These are phyloP conservation scores for Dicyrtomina minuta DNA, from an alignment of 2,888 invertebrate genomes.

Conservation along the genomic window DNA sequence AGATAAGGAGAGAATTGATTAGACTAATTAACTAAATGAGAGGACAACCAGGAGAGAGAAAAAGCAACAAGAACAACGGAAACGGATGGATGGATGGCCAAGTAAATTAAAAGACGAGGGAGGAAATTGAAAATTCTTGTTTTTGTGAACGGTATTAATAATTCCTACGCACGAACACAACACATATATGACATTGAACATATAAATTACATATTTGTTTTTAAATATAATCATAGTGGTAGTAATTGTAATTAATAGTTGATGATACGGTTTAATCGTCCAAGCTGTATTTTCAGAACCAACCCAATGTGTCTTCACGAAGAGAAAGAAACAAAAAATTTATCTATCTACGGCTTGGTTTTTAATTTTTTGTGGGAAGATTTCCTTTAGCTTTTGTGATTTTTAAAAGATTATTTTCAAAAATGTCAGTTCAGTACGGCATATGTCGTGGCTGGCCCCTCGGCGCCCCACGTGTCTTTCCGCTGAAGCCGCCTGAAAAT, in stretches of 20 bases:
- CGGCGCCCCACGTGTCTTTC: constrained; percentile 52
- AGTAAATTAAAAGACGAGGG: constrained; percentile 17
- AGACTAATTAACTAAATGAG: background rate
- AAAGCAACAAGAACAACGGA: constrained; percentile 3
- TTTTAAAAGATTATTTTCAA: constrained; percentile 28
- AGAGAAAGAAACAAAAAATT: constrained; percentile 21
- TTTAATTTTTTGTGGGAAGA: constrained; percentile 6
- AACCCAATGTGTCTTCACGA: constrained; percentile 4
- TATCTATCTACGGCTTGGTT: constrained; percentile 4
- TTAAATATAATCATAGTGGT: constrained; percentile 12
- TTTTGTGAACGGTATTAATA: constrained; percentile 1
- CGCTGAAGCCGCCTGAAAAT: constrained; percentile 50
- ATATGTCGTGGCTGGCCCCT: constrained; percentile 53
- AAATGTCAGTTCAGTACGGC: constrained; percentile 48
- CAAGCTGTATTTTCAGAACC: constrained; percentile 13
- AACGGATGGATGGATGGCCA: background rate
- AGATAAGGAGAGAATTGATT: too few species aligned
- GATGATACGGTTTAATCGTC: constrained; percentile 7
- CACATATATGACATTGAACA: constrained; percentile 6
- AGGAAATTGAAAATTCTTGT: background rate
- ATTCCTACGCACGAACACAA: constrained; percentile 11
- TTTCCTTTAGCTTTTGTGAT: constrained; percentile 11
- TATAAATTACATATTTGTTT: constrained; percentile 6
- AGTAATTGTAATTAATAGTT: background rate
- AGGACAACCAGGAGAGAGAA: too few species aligned